Base-by-base conservation (phyloP, 1,140 invertebrate genomes). In the Acromyrmex charruanus region DNA sequence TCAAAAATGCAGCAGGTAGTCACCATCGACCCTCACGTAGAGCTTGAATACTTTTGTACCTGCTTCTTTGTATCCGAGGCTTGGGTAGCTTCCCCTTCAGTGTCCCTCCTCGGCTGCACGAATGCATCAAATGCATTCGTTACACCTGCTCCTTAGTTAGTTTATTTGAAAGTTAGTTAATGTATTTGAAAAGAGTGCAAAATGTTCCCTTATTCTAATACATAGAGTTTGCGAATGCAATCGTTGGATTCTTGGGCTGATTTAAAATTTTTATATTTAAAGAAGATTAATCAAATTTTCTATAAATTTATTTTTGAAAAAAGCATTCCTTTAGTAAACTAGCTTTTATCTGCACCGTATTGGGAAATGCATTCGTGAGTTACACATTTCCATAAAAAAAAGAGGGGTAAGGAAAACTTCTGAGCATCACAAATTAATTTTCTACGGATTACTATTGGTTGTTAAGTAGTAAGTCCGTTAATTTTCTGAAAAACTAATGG, bases 311-410 rank as follows among this genome's bases (percentile, higher is more conserved):
- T 59, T 65, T 31, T 65, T 35, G 28, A 28, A 39, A 31, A 31
- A 3, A 69, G 21, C 2, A 21, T 80, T 25, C 9, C 25, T 21
- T 31, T n/a, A 21, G 5, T n/a, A 35, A 53, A 49, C 10, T 80
- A 85, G 28, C 39, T 88, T 90, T 88, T 90, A 93, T 87, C 90
- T 93, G 91, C 86, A 75, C 80, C 3, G 90, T 79, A 84, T 79
- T 88, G 77, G 87, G 92, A 93, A 91, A 92, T 93, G 92, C 87
- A 89, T 51, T 63, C 35, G 35, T 35, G 5, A 5, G 35, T 39
- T 39, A 39, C 6, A 39, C 35, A 39, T 39, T 39, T 39, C 6
- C 35, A 39, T 39, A 39, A 39, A 9, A 39, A 39, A 5, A 25
- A 25, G 25, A 39, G 35, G 7, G 7, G 6, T 0, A 39, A 39